phyloP scores from a whole-genome alignment of 1,140 invertebrate species.

The Mycetomoellerius zeteki region DNA sequence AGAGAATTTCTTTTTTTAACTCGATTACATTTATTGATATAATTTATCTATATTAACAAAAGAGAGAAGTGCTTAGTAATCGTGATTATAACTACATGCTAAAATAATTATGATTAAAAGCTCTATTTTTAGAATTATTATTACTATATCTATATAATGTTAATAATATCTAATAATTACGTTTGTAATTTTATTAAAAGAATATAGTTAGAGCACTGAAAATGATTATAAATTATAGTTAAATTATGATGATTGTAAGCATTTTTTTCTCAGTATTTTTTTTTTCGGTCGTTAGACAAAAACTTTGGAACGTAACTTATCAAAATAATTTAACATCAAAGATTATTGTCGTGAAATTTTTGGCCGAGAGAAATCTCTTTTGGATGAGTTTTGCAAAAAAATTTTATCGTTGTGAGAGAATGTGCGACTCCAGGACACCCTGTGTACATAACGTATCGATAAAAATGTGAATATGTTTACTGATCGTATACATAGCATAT shows the following conservation, averaged over 20 bases:
- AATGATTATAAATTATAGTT: too few relatives aligned
- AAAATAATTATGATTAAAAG: too few relatives aligned
- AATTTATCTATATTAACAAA: background rate
- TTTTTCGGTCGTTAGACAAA: background rate
- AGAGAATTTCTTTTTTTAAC: background rate
- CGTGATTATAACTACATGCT: too few relatives aligned
- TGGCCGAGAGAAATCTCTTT: background rate
- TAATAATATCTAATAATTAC: too few relatives aligned
- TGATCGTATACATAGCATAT: constrained; percentile 38
- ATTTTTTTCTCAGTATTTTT: background rate
- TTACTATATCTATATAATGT: too few relatives aligned
- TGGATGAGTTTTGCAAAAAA: background rate
- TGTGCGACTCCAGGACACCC: background rate
- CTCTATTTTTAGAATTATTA: too few relatives aligned
- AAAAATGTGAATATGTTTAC: constrained; percentile 64
- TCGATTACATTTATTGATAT: background rate
- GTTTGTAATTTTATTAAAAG: too few relatives aligned
- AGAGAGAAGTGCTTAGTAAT: too few relatives aligned
- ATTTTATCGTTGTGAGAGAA: constrained; percentile 1
- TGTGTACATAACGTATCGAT: constrained; percentile 49
- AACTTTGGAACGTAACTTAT: background rate
- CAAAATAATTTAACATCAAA: background rate
- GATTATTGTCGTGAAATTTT: background rate
- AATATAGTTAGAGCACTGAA: too few relatives aligned
- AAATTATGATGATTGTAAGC: too few relatives aligned